Evolutionary conservation across 1,140 invertebrate species (phyloP).

Genomic region (Calliopsis andreniformis): DNA sequence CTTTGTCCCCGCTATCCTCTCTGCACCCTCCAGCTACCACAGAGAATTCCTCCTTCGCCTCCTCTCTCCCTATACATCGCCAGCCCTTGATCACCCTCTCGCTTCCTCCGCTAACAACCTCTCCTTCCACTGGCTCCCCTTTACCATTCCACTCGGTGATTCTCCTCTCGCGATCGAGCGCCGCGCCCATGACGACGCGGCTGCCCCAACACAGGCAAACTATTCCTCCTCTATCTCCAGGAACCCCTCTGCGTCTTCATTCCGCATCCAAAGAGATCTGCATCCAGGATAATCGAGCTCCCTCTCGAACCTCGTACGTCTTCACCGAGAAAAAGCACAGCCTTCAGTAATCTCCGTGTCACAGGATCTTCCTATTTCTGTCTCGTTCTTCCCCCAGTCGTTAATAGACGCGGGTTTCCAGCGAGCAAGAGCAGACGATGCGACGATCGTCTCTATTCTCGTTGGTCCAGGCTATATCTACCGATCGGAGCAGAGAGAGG

Average conservation of each 20-base stretch:
- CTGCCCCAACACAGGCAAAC: too few species aligned
- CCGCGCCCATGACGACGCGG: slow-evolving; percentile 57
- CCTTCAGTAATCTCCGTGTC: too few species aligned
- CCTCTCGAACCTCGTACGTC: too few species aligned
- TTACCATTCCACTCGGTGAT: slow-evolving; percentile 19
- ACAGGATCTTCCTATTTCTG: too few species aligned
- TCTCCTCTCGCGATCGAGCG: slow-evolving; percentile 32
- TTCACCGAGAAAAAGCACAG: too few species aligned
- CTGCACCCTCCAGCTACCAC: background rate
- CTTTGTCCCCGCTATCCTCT: slow-evolving; percentile 42
- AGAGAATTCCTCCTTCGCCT: slow-evolving; percentile 20
- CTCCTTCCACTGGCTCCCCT: slow-evolving; percentile 15
- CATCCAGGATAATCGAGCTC: too few species aligned
- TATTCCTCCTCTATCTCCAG: too few species aligned
- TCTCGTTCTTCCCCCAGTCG: too few species aligned
- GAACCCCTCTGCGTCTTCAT: too few species aligned
- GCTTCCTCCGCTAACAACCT: background rate
- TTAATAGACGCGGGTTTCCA: too few species aligned
- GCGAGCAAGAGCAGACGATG: too few species aligned
- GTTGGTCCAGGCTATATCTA: background rate
- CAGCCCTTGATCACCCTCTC: background rate
- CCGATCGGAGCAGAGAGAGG: background rate
- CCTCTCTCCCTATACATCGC: background rate
- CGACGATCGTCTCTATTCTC: background rate
- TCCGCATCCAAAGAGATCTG: too few species aligned